Base-by-base conservation (phyloP, 1,140 invertebrate genomes). In the Colletes gigas region DNA sequence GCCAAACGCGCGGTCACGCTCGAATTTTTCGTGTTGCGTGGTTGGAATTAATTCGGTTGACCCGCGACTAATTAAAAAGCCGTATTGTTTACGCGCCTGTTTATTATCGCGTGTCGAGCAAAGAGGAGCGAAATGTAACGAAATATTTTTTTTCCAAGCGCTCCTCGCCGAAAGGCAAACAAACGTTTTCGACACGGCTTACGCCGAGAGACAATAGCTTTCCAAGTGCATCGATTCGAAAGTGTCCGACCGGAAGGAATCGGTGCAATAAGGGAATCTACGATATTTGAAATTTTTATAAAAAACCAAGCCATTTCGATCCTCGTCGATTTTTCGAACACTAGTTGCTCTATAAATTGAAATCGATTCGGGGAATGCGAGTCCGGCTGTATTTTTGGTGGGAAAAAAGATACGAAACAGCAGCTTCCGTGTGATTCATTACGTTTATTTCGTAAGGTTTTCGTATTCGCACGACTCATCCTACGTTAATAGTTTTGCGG, bases 391-490 rank as follows among this genome's bases (percentile, higher is more conserved):
- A 30, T 30, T 30, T 30, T 30, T 30, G 30, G 30, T 30, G 30
- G 30, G 30, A 30, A 30, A 30, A 30, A 30, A 30, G 30, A 30
- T 30, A 30, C 30, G 30, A 71, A 52, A 79, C 14, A 55, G 66
- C 41, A 55, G 21, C 19, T 66, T 60, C 67, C 71, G 81, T 82
- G 66, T 74, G 83, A 72, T 83, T 85, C 81, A 66, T 62, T 85
- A 69, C 68, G 76, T 92, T 92, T 92, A 92, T 90, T 92, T 82
- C 84, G 88, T 88, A 90, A 88, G 79, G 66, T 81, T 88, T 75
- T 86, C 87, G 84, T 83, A 84, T 87, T 87, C 87, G 86, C 78
- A 85, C 84, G 86, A 89, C 81, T 88, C 83, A 84, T 82, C 81
- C 81, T 83, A 86, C 72, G 81, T 82, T 84, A 78, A 87, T 88